These are phyloP conservation scores for Tetragonula clypearis DNA, from an alignment of 1,140 invertebrate genomes.

Conservation along the genomic window DNA sequence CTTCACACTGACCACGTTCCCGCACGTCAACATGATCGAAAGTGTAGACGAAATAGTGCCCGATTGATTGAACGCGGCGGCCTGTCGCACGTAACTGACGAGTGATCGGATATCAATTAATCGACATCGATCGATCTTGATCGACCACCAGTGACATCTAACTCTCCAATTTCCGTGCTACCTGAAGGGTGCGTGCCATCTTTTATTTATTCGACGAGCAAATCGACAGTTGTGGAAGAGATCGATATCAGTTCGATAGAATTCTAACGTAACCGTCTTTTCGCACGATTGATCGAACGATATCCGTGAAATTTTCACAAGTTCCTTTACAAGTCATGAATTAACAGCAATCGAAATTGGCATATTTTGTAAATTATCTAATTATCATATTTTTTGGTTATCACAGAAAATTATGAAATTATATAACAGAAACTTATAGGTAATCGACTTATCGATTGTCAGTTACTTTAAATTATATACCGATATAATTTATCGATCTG, in stretches of 20 bases:
- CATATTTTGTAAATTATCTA: background rate
- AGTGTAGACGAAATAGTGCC: background rate
- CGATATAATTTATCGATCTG: background rate
- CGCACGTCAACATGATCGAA: background rate
- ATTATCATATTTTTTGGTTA: background rate
- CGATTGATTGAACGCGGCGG: background rate
- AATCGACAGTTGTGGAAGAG: background rate
- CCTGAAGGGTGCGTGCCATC: too few relatives aligned
- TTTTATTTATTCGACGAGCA: background rate
- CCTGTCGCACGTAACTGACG: constrained; percentile 19
- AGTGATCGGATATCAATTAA: background rate
- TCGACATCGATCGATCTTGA: background rate
- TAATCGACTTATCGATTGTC: background rate
- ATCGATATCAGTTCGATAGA: background rate
- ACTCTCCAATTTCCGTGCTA: background rate
- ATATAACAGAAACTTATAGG: background rate
- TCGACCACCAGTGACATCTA: background rate
- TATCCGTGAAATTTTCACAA: background rate
- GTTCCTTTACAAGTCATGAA: background rate
- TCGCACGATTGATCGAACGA: background rate
- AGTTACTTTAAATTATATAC: background rate
- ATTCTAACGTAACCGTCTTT: background rate
- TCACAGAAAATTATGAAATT: background rate
- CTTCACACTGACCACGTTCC: constrained; percentile 33
- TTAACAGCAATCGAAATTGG: background rate